Percentiles rank a stretch among this genome's conserved stretches.
phyloP scores from a whole-genome alignment of 2,888 invertebrate genomes.

The Zelleria hepariella region DNA sequence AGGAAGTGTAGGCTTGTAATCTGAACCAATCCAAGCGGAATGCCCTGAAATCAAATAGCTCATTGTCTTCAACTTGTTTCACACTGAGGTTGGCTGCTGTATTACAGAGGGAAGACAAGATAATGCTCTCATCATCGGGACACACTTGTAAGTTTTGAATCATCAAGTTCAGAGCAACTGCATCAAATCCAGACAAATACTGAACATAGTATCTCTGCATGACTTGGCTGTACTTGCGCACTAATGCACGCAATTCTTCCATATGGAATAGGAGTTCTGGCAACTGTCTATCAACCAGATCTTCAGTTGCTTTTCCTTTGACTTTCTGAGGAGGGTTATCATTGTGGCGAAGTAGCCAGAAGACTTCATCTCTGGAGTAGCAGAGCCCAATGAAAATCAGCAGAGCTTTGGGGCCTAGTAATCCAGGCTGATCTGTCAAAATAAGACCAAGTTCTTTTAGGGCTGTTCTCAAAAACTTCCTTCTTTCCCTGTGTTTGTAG shows the following conservation, averaged over 20 bases:
- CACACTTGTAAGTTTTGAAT: slow-evolving; percentile 86
- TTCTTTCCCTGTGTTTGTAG: slow-evolving; percentile 91
- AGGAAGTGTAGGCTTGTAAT: slow-evolving; percentile 93
- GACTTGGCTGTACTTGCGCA: slow-evolving; percentile 96
- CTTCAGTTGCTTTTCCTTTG: slow-evolving; percentile 91
- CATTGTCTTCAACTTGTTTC: slow-evolving; percentile 97
- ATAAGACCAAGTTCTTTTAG: slow-evolving; percentile 95
- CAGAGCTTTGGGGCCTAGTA: slow-evolving; percentile 97
- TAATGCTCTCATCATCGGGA: slow-evolving; percentile 96
- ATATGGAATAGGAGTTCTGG: slow-evolving; percentile 98
- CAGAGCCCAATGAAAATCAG: slow-evolving; percentile 97
- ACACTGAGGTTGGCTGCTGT: slow-evolving; percentile 88
- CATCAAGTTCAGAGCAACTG: slow-evolving; percentile 89
- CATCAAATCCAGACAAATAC: slow-evolving; percentile 96
- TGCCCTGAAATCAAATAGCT: slow-evolving; percentile 95
- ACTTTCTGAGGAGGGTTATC: slow-evolving; percentile 95
- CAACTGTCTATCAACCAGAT: slow-evolving; percentile 94
- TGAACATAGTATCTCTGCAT: slow-evolving; percentile 98
- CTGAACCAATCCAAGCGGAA: slow-evolving; percentile 98
- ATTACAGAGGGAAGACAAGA: slow-evolving; percentile 92
- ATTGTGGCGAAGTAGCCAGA: slow-evolving; percentile 96
- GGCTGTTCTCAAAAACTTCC: slow-evolving; percentile 96
- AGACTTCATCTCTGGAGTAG: slow-evolving; percentile 96
- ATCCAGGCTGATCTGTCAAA: slow-evolving; percentile 97
- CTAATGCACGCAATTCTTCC: slow-evolving; percentile 95